phyloP scores from a whole-genome alignment of 2,888 invertebrate genomes.

The Tholera decimalis region DNA sequence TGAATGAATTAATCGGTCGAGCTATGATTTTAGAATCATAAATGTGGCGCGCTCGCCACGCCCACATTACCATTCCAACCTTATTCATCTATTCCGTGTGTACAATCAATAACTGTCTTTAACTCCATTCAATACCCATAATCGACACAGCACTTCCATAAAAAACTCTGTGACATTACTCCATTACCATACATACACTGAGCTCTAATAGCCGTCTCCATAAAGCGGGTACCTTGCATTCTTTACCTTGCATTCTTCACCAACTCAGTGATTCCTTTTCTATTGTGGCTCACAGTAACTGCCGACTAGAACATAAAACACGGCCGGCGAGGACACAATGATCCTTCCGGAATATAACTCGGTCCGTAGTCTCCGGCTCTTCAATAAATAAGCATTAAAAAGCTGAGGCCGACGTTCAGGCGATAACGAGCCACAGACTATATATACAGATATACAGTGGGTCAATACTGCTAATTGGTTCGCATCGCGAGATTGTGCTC shows the following conservation, averaged over 20 bases:
- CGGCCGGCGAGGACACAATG: conserved; percentile 81
- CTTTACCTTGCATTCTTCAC: conserved; percentile 51
- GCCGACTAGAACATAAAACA: conserved; percentile 76
- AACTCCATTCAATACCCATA: conserved; percentile 9
- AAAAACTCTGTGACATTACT: conserved; percentile 33
- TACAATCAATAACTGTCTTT: not conserved
- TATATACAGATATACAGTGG: conserved; percentile 60
- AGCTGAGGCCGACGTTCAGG: conserved; percentile 71
- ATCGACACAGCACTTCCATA: conserved; percentile 1
- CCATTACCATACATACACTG: conserved; percentile 47
- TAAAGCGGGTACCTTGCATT: conserved; percentile 55
- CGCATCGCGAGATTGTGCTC: conserved; percentile 30
- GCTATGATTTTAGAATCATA: no score
- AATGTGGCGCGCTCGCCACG: no score
- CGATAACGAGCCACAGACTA: conserved; percentile 79
- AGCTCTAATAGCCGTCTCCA: conserved; percentile 32
- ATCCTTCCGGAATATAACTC: conserved; percentile 84
- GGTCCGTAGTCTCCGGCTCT: conserved; percentile 69
- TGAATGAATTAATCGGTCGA: no score
- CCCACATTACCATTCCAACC: no score
- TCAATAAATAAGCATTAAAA: conserved; percentile 91
- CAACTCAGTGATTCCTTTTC: conserved; percentile 63
- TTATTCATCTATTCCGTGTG: no score
- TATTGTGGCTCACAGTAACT: conserved; percentile 64
- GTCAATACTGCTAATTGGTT: conserved; percentile 59